Conservation (phyloP, 2,113 vertebrate species). For the Platichthys stellatus region DNA sequence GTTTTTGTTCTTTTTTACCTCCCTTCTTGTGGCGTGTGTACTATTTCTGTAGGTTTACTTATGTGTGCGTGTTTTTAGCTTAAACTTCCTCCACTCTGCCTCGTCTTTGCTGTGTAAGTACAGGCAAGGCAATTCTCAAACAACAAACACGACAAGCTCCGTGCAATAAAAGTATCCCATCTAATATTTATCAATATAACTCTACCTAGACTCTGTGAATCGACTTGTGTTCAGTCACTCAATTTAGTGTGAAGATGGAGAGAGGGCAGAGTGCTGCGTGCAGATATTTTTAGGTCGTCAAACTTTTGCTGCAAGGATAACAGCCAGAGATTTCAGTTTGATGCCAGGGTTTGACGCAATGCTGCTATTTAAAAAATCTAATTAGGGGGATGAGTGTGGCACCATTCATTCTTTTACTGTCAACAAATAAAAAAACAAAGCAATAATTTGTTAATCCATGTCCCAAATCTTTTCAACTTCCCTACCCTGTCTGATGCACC, state of each 20-base stretch:
- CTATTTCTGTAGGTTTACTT: slow-evolving; percentile 18
- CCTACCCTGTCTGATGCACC: background rate
- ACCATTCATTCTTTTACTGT: background rate
- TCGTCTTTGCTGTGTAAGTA: slow-evolving; percentile 58
- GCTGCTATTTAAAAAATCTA: background rate
- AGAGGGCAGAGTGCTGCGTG: slow-evolving; percentile 42
- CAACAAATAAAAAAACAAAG: background rate
- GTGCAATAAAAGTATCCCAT: slow-evolving; percentile 79
- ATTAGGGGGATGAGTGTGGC: background rate
- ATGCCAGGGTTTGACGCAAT: background rate
- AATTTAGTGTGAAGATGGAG: slow-evolving; percentile 66
- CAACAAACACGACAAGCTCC: slow-evolving; percentile 70
- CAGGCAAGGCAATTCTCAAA: slow-evolving; percentile 49
- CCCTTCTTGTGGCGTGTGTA: background rate
- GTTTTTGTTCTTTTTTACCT: background rate
- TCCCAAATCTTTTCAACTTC: background rate
- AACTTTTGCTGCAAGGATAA: slow-evolving; percentile 19
- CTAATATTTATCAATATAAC: slow-evolving; percentile 79
- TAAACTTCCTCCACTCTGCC: slow-evolving; percentile 18
- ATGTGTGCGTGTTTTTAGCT: background rate
- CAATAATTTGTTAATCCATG: background rate
- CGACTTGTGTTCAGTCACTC: slow-evolving; percentile 61
- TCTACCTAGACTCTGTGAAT: slow-evolving; percentile 55
- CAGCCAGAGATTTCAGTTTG: slow-evolving; percentile 7
- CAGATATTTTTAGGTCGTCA: slow-evolving; percentile 64